Percentiles rank a stretch among this genome's conserved stretches.
Evolutionary conservation across 2,888 invertebrate genomes (phyloP).

Genomic region (Oxyscelio sp.): DNA sequence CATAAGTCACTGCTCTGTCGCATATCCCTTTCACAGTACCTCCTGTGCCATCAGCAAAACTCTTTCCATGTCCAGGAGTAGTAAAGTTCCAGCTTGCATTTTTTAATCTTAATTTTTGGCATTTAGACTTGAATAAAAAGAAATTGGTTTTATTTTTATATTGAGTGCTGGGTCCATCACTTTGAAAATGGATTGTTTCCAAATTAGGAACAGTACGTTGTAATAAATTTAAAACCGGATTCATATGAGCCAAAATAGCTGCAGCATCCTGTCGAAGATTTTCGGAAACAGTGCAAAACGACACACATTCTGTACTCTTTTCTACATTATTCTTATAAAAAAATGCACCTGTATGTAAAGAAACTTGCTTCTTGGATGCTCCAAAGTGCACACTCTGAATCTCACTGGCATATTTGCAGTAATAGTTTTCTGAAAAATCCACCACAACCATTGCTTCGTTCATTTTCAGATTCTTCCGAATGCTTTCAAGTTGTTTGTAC

Average conservation of each 20-base stretch:
- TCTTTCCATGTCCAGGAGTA: slow-evolving; percentile 47
- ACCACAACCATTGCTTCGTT: slow-evolving; percentile 27
- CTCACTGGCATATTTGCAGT: slow-evolving; percentile 46
- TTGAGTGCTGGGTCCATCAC: slow-evolving; percentile 49
- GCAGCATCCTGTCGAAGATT: slow-evolving; percentile 54
- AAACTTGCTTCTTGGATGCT: slow-evolving; percentile 49
- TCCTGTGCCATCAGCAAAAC: slow-evolving; percentile 46
- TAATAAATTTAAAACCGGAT: slow-evolving; percentile 37
- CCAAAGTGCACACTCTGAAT: slow-evolving; percentile 42
- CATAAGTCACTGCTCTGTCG: slow-evolving; percentile 35
- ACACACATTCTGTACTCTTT: slow-evolving; percentile 31
- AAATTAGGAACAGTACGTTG: slow-evolving; percentile 17
- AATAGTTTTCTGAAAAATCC: slow-evolving; percentile 26
- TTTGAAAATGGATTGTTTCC: slow-evolving; percentile 38
- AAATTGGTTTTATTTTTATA: slow-evolving; percentile 52
- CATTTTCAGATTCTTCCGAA: slow-evolving; percentile 4
- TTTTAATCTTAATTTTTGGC: slow-evolving; percentile 38
- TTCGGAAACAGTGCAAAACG: slow-evolving; percentile 58
- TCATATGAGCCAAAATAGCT: slow-evolving; percentile 57
- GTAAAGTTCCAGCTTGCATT: slow-evolving; percentile 46
- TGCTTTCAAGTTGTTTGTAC: slow-evolving; percentile 7
- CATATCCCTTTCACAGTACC: slow-evolving; percentile 38
- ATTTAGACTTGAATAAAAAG: slow-evolving; percentile 36
- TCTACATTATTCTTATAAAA: slow-evolving; percentile 33
- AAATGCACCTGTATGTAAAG: slow-evolving; percentile 50